These are phyloP conservation scores for Oxyura jamaicensis DNA, from an alignment of 2,113 vertebrate genomes.

Conservation along the genomic window DNA sequence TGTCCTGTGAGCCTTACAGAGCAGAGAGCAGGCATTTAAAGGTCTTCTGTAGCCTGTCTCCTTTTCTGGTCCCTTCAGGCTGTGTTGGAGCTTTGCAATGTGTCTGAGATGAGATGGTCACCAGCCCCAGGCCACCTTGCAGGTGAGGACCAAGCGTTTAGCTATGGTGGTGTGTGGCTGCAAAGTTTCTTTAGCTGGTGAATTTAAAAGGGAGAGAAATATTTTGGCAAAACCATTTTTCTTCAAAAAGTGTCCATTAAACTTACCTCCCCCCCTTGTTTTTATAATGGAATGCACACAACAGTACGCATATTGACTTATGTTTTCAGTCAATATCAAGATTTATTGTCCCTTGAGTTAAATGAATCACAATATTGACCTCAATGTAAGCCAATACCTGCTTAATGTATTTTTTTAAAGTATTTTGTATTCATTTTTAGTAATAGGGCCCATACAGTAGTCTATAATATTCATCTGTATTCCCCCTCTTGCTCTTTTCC, in stretches of 20 bases:
- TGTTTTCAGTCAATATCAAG: slow-evolving; percentile 83
- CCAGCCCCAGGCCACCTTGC: not conserved
- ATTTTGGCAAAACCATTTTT: slow-evolving; percentile 46
- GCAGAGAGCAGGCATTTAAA: not conserved
- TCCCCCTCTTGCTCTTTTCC: slow-evolving; percentile 63
- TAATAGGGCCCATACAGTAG: slow-evolving; percentile 75
- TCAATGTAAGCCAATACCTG: slow-evolving; percentile 78
- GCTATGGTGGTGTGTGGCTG: not conserved
- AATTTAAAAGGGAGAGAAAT: not conserved
- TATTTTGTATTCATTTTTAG: slow-evolving; percentile 84
- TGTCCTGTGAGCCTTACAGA: not conserved
- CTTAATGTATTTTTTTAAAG: slow-evolving; percentile 80
- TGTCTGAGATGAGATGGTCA: not conserved
- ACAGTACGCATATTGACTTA: slow-evolving; percentile 81
- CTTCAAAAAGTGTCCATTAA: slow-evolving; percentile 67
- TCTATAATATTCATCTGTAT: slow-evolving; percentile 75
- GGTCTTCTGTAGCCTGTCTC: not conserved
- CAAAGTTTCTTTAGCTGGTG: not conserved
- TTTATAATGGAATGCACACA: slow-evolving; percentile 80
- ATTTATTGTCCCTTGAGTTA: slow-evolving; percentile 82
- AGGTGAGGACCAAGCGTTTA: not conserved
- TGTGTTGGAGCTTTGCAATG: not conserved
- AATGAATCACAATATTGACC: slow-evolving; percentile 85
- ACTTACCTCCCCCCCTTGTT: slow-evolving; percentile 32
- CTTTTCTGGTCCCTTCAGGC: not conserved